Evolutionary conservation across 2,113 vertebrate genomes (phyloP), one percentile per base, ranked within the genome.

Genomic region (Thymallus thymallus): DNA sequence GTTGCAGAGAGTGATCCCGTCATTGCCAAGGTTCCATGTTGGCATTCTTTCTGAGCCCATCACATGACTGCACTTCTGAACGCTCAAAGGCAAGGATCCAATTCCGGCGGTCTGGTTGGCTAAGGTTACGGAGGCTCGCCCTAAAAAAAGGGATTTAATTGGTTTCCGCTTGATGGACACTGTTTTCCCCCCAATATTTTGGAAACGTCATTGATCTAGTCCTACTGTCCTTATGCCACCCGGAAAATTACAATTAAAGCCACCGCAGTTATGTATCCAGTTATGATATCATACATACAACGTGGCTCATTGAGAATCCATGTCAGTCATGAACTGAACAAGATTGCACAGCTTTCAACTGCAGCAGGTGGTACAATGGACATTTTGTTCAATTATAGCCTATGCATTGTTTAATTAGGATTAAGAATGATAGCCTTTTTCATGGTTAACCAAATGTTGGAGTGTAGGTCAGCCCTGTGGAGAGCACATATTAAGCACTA

Each of bases 11-110:
- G n/a, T 62, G 81, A 67, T 73, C 82, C 89, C 90, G 90, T 92
- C 92, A 89, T 91, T 90, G 90, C 89, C 87, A 88, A 88, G 90
- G 91, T 85, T 93, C 93, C 92, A 94, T 94, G 93, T 93, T 93
- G 92, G 92, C 92, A 91, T 92, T 92, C 88, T 89, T 84, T 68
- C 76, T 83, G 81, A 79, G 55, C 58, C 80, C 74, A 80, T 94
- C 94, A 94, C 94, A 92, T 94, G 94, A 94, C 83, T 20, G 68
- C 79, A 77, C 84, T 84, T 90, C 91, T 83, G 88, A 84, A 85
- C 85, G 79, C 86, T 87, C 80, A 81, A 90, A 88, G 88, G 92
- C 86, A 92, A 81, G 88, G 76, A 81, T 79, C 69, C 70, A 2
- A 1, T 70, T 85, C 48, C 30, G 69, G 75, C 2, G 0, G 1